Evolutionary conservation across 2,888 invertebrate species (phyloP).

Genomic region (Diarsia mendica): DNA sequence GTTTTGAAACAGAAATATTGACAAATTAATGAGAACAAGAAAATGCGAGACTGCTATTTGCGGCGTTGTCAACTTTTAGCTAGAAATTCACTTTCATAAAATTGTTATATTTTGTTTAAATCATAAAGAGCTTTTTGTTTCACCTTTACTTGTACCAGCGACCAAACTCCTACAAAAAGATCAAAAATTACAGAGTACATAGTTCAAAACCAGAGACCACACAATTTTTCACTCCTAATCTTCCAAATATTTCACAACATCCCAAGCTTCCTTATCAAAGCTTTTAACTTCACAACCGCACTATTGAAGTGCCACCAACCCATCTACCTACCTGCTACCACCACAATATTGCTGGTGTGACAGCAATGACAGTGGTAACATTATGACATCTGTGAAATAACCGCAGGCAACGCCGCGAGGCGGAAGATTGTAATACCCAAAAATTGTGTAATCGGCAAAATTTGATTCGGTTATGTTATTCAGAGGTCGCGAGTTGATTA

Average conservation of each 20-base stretch:
- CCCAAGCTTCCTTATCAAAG: slow-evolving; percentile 31
- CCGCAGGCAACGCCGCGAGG: slow-evolving; percentile 38
- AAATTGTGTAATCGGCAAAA: slow-evolving; percentile 40
- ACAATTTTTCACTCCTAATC: neutral
- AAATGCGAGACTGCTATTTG: neutral
- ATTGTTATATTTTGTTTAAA: neutral
- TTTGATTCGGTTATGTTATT: neutral
- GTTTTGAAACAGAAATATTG: neutral
- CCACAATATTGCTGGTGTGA: slow-evolving; percentile 55
- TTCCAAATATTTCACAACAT: slow-evolving; percentile 32
- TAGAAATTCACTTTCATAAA: neutral
- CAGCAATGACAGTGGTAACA: slow-evolving; percentile 35
- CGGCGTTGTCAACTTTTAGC: neutral
- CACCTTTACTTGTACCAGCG: neutral
- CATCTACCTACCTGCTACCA: slow-evolving; percentile 6
- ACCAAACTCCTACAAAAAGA: neutral
- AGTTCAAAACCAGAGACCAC: slow-evolving; percentile 4
- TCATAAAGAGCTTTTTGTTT: neutral
- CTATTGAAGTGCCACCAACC: slow-evolving; percentile 1
- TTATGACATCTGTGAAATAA: slow-evolving; percentile 57
- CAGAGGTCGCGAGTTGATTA: neutral
- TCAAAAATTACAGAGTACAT: neutral
- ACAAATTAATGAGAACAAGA: neutral
- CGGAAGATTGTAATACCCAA: slow-evolving; percentile 22
- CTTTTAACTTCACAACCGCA: slow-evolving; percentile 50